Conservation (phyloP, 2,113 vertebrate species). For the Amphiprion percula region DNA sequence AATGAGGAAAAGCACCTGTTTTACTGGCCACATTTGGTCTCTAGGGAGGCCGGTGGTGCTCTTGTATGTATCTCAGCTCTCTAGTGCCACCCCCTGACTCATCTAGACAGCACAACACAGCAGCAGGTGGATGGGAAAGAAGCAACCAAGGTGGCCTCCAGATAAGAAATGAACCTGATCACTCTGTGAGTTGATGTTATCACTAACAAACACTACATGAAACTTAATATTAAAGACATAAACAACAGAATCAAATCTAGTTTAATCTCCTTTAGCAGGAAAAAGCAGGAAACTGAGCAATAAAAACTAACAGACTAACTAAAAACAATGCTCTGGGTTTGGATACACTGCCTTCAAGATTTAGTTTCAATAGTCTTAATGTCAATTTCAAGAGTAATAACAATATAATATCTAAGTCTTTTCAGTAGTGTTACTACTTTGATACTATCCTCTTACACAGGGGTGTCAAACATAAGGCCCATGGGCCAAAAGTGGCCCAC, state of each 20-base stretch:
- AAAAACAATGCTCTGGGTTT: neutral
- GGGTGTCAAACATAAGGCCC: too few species aligned
- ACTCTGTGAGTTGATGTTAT: neutral
- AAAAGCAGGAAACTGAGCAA: neutral
- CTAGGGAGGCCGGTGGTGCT: conserved; percentile 43
- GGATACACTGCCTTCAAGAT: too few species aligned
- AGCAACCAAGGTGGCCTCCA: too few species aligned
- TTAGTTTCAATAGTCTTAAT: neutral
- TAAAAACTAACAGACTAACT: neutral
- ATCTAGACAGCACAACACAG: conserved; percentile 7
- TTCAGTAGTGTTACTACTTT: neutral
- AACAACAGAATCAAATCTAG: neutral
- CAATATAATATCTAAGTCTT: too few species aligned
- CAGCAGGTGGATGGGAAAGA: conserved; percentile 1
- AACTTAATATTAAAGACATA: neutral
- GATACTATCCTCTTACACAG: neutral
- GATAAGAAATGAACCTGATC: neutral
- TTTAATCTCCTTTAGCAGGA: neutral
- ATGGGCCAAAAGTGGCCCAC: too few species aligned
- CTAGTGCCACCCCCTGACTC: conserved; percentile 72
- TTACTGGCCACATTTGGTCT: conserved; percentile 39
- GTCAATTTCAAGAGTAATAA: neutral
- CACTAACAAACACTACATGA: neutral
- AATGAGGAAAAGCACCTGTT: conserved; percentile 75
- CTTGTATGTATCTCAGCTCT: conserved; percentile 61